phyloP scores from a whole-genome alignment of 1,140 invertebrate genomes.

The Hylaeus anthracinus region DNA sequence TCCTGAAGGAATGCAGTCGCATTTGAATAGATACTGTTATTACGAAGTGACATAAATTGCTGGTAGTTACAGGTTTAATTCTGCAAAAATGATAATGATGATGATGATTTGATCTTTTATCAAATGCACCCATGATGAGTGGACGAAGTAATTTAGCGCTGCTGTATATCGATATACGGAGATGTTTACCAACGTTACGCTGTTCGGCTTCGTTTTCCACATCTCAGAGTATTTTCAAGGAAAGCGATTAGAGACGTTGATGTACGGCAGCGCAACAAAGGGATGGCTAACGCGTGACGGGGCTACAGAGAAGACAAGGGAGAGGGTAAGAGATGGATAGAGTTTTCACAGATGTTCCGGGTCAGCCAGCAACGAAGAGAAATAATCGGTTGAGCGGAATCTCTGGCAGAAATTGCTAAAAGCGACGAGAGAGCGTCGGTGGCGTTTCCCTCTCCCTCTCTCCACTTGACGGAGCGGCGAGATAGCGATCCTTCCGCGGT shows the following conservation, averaged over 20 bases:
- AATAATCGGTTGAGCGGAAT: conserved; percentile 38
- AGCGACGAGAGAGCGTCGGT: conserved; percentile 12
- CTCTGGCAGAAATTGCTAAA: conserved; percentile 44
- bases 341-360: conserved; percentile 42
- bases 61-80: no score
- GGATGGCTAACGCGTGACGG: conserved; percentile 29
- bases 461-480: conserved; percentile 23
- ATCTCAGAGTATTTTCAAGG: conserved; percentile 17
- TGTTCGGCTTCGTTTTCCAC: not conserved
- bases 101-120: no score
- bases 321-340: not conserved
- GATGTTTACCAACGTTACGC: conserved; percentile 26
- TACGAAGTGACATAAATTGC: no score
- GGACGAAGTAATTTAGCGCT: no score
- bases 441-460: not conserved
- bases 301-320: not conserved
- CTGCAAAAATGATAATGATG: no score
- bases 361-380: conserved; percentile 24
- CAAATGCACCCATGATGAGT: no score
- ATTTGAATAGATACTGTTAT: no score
- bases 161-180: not conserved
- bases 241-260: conserved; percentile 24
- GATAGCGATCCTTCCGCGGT: conserved; percentile 68
- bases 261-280: conserved; percentile 13
- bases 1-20: no score